These are phyloP conservation scores for Notothenia coriiceps DNA, from an alignment of 2,113 vertebrate species.

Conservation along the genomic window DNA sequence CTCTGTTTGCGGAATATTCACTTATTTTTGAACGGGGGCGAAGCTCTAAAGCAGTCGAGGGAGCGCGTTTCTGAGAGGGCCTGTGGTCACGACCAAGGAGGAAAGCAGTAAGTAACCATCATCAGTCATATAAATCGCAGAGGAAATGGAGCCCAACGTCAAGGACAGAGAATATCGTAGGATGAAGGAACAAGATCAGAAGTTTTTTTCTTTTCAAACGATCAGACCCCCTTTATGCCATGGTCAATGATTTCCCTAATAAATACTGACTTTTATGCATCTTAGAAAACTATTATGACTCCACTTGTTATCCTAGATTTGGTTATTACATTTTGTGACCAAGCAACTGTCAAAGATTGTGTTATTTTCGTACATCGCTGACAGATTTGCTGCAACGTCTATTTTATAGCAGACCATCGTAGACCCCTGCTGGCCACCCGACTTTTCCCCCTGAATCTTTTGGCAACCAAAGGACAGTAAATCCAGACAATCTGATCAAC, in stretches of 20 bases:
- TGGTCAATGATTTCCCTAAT: conserved; percentile 51
- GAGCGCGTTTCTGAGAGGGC: conserved; percentile 46
- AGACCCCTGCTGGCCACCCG: conserved; percentile 8
- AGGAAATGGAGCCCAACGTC: conserved; percentile 63
- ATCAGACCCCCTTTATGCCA: conserved; percentile 22
- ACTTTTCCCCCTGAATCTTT: conserved; percentile 33
- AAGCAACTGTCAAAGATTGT: conserved; percentile 5
- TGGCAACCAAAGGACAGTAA: conserved; percentile 47
- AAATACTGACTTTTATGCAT: conserved; percentile 51
- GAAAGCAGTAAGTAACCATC: conserved; percentile 41
- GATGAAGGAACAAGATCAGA: conserved; percentile 46
- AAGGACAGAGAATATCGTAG: conserved; percentile 45
- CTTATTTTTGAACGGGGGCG: conserved; percentile 40
- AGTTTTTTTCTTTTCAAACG: conserved; percentile 23
- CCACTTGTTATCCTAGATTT: conserved; percentile 43
- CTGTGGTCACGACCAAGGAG: conserved; percentile 39
- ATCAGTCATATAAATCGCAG: conserved; percentile 46
- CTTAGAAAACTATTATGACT: conserved; percentile 28
- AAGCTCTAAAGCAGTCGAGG: conserved; percentile 41
- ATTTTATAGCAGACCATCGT: conserved; percentile 1
- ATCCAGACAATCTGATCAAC: conserved; percentile 32
- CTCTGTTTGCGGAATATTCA: conserved; percentile 64
- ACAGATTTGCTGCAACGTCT: conserved; percentile 39
- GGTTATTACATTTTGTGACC: conserved; percentile 29
- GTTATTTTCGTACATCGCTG: conserved; percentile 20